Conservation (phyloP, 64 coral and sea anemone genomes). For the Cladopsammia gracilis region DNA sequence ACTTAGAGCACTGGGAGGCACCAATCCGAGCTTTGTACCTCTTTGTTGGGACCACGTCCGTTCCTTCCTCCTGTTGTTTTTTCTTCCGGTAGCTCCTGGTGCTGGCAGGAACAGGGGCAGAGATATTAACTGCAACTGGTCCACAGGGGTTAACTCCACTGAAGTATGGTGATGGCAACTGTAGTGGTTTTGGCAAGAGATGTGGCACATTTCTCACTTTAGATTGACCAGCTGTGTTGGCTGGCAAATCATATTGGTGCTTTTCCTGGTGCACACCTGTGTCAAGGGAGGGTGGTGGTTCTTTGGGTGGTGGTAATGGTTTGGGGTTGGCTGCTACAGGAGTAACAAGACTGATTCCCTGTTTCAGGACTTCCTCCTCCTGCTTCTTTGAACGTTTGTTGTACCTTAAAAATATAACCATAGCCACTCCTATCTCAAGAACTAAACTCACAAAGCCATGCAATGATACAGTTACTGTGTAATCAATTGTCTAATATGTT, state of each 20-base stretch:
- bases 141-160: not conserved
- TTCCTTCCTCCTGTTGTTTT: not conserved
- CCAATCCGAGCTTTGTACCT: conserved; percentile 15
- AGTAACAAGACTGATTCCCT: conserved; percentile 19
- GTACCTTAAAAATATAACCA: conserved; percentile 48
- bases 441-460: not conserved
- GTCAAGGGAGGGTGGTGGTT: too few relatives aligned
- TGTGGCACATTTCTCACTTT: not conserved
- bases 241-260: conserved; percentile 34
- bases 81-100: conserved; percentile 20
- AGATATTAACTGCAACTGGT: not conserved
- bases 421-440: not conserved
- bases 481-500: too few relatives aligned
- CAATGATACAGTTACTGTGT: not conserved
- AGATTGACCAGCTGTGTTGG: conserved; percentile 63
- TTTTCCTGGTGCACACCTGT: too few relatives aligned
- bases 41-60: not conserved
- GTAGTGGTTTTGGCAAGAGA: not conserved
- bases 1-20: conserved; percentile 71
- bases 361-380: conserved; percentile 30
- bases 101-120: not conserved
- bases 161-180: not conserved
- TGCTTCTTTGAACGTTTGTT: conserved; percentile 50
- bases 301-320: not conserved
- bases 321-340: not conserved